Evolutionary conservation across 2,888 invertebrate species (phyloP).

Genomic region (Volucella inflata): DNA sequence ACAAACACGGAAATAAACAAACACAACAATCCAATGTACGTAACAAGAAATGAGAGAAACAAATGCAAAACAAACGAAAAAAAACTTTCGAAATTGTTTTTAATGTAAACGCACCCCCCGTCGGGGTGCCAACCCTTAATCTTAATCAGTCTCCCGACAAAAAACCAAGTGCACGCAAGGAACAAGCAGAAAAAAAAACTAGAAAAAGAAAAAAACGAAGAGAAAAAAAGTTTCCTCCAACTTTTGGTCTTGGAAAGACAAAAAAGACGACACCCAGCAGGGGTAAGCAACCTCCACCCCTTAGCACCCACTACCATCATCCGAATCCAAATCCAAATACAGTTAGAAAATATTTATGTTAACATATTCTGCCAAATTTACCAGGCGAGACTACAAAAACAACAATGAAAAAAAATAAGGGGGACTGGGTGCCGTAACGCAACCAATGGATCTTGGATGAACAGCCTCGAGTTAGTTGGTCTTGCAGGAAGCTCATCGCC

Average conservation of each 20-base stretch:
- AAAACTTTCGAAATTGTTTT: slow-evolving; percentile 73
- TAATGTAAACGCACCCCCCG: slow-evolving; percentile 72
- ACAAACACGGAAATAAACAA: slow-evolving; percentile 69
- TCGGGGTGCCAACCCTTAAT: slow-evolving; percentile 74
- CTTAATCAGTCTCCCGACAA: slow-evolving; percentile 65
- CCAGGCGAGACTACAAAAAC: slow-evolving; percentile 2
- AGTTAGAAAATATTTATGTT: slow-evolving; percentile 72
- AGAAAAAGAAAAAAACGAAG: slow-evolving; percentile 30
- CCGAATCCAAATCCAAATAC: slow-evolving; percentile 65
- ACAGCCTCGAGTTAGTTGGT: slow-evolving; percentile 36
- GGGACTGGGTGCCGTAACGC: slow-evolving; percentile 22
- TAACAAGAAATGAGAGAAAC: slow-evolving; percentile 41
- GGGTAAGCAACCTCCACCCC: slow-evolving; percentile 43
- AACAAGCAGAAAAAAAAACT: slow-evolving; percentile 29
- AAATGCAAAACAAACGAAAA: not conserved
- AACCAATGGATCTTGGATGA: slow-evolving; percentile 56
- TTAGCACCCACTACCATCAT: not conserved
- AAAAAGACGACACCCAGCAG: slow-evolving; percentile 73
- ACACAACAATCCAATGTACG: slow-evolving; percentile 58
- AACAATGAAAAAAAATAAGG: slow-evolving; percentile 12
- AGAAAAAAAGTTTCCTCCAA: not conserved
- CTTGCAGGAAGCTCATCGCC: slow-evolving; percentile 15
- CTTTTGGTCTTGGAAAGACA: slow-evolving; percentile 39
- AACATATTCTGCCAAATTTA: slow-evolving; percentile 73
- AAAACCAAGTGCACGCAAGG: slow-evolving; percentile 59